Base-by-base conservation (phyloP, 2,888 invertebrate species). In the Cyclophora albipunctata region DNA sequence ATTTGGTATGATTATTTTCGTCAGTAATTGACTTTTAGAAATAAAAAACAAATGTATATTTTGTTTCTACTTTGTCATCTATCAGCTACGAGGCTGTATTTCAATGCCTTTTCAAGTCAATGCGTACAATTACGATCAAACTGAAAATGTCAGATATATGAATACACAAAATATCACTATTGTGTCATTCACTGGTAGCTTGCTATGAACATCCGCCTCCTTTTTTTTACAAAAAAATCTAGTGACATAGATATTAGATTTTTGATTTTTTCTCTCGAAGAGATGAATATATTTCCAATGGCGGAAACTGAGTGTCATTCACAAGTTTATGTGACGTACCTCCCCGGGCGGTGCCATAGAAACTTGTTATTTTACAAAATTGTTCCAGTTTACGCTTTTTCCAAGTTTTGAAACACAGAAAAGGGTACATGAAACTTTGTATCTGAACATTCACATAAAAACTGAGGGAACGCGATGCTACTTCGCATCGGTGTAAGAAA, bases 291-390 rank as follows among this genome's bases (percentile, higher is more conserved):
- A 62, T 62, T 60, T 62, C 59, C 62, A 50, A 58, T 60, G 59
- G 55, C 59, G 57, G 50, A 60, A 63, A 65, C 61, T 58, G 62
- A 62, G 59, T 65, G 67, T 67, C 43, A 43, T 43, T 43, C 56
- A 50, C 52, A 73, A 75, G 72, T 77, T 75, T 71, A 71, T 67
- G 68, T 64, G 70, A 65, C 55, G 61, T 58, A 60, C 52, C 62
- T 69, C 69, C 68, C 56, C 42, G 53, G 70, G 70, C 66, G 60
- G 60, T 66, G 64, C 65, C 71, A 74, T 73, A 72, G 71, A 74
- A 77, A 77, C 75, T 77, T 74, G 70, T 73, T 71, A 72, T 66
- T 70, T 70, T 68, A 71, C 70, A 69, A 71, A 71, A 73, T 66
- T 73, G 70, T 66, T 64, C 67, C 67, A 69, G 67, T 73, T 72